Base-by-base conservation (phyloP, 2,888 invertebrate species). In the Dolichopus griseipennis region DNA sequence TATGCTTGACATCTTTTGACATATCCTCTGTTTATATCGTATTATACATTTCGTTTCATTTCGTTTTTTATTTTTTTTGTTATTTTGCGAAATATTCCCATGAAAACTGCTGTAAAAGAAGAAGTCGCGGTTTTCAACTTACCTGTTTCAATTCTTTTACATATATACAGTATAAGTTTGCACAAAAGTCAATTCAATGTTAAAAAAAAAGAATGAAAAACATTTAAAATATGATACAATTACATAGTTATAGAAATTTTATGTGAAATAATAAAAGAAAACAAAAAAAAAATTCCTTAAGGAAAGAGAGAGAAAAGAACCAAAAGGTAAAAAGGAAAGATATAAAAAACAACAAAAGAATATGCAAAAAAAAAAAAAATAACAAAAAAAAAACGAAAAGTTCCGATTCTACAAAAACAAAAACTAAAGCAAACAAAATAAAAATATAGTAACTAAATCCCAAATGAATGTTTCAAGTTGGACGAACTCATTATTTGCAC, bases 401-500 rank as follows among this genome's bases (percentile, higher is more conserved):
- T 52, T 52, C 6, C 37, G 10, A 37, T 37, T 37, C 37, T 12
- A 37, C 27, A 27, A 27, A 27, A 4, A 41, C 3, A 41, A 41
- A 12, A 41, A 41, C 3, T 5, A 41, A 41, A 41, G 3, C 2
- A 27, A 27, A 41, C 3, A 12, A 41, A 41, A 41, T 41, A 27
- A 27, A 27, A 27, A 27, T 27, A 27, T 27, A 64, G 37, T 64
- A 27, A 62, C 62, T 10, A 22, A 62, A 62, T 62, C 62, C 22
- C 9, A 37, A 64, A 64, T 20, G 33, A 64, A 64, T 20, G 18
- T 64, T 64, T 37, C 64, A 64, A 64, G 64, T 64, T 64, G 37
- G 64, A n/a, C 20, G 37, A 64, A 64, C 64, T 64, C 64, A 64
- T 64, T 64, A 64, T 34, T 20, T 64, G 64, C 64, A 64, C 64